phyloP scores from a whole-genome alignment of 2,888 invertebrate species.

The Liopterus haemorrhoidalis region DNA sequence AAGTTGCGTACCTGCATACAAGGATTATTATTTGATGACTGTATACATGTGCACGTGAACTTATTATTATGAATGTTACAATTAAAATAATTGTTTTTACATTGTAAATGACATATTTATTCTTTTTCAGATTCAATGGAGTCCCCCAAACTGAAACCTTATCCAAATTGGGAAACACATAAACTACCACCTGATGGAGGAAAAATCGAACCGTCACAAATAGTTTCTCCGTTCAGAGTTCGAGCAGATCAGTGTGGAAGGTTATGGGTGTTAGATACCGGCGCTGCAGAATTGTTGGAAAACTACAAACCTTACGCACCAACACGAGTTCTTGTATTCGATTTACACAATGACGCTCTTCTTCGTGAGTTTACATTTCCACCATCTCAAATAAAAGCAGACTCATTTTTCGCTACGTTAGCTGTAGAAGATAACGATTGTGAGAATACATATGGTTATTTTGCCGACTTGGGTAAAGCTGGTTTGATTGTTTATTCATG shows the following conservation, averaged over 20 bases:
- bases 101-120: too few species aligned
- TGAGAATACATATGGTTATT: slow-evolving; percentile 65
- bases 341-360: slow-evolving; percentile 63
- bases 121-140: slow-evolving; percentile 56
- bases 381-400: slow-evolving; percentile 56
- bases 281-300: slow-evolving; percentile 56
- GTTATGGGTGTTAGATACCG: slow-evolving; percentile 74
- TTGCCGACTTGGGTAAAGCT: slow-evolving; percentile 63
- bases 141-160: slow-evolving; percentile 68
- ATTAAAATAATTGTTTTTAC: too few species aligned
- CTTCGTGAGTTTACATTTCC: slow-evolving; percentile 63
- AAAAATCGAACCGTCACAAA: slow-evolving; percentile 53
- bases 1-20: too few species aligned
- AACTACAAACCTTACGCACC: slow-evolving; percentile 49
- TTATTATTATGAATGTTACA: too few species aligned
- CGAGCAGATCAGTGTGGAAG: slow-evolving; percentile 70
- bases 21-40: too few species aligned
- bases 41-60: too few species aligned
- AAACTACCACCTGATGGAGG: slow-evolving; percentile 47
- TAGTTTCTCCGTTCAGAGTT: slow-evolving; percentile 67
- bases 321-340: slow-evolving; percentile 64
- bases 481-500: slow-evolving; percentile 72
- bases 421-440: slow-evolving; percentile 71
- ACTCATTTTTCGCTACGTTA: slow-evolving; percentile 69
- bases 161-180: slow-evolving; percentile 75